Conservation (phyloP, 2,888 invertebrate species). For the Trissolcus japonicus region DNA sequence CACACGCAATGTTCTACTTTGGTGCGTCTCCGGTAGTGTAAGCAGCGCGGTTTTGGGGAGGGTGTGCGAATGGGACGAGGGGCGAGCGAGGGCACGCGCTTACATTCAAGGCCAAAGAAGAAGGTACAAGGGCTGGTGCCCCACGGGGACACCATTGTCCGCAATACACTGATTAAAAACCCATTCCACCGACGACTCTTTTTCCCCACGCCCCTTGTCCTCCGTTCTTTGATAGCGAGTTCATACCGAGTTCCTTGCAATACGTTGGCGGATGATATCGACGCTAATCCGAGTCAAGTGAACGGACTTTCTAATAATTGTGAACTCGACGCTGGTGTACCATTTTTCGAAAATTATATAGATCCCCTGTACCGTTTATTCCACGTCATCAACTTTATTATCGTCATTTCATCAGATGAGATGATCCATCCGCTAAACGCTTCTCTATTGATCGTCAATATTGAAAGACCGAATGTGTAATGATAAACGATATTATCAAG, state of each 20-base stretch:
- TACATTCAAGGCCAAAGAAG: slow-evolving; percentile 66
- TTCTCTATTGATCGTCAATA: slow-evolving; percentile 41
- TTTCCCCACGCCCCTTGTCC: slow-evolving; percentile 56
- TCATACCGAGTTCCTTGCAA: slow-evolving; percentile 20
- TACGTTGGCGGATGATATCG: slow-evolving; percentile 23
- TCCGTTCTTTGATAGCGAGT: slow-evolving; percentile 37
- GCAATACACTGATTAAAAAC: slow-evolving; percentile 75
- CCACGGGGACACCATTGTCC: slow-evolving; percentile 73
- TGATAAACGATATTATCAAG: slow-evolving; percentile 53
- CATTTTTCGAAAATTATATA: background rate
- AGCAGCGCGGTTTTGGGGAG: slow-evolving; percentile 48
- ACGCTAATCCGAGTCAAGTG: slow-evolving; percentile 41
- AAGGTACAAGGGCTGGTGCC: slow-evolving; percentile 67
- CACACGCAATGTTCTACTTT: slow-evolving; percentile 62
- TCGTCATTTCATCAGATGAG: slow-evolving; percentile 30
- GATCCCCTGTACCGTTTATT: slow-evolving; percentile 22
- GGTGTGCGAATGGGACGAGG: slow-evolving; percentile 55
- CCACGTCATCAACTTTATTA: slow-evolving; percentile 33
- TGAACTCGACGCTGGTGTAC: background rate
- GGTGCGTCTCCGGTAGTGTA: slow-evolving; percentile 57
- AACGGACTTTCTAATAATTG: slow-evolving; percentile 17
- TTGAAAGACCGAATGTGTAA: slow-evolving; percentile 42
- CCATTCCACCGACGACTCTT: slow-evolving; percentile 66
- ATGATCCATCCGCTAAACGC: slow-evolving; percentile 17
- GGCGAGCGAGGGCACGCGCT: slow-evolving; percentile 64